These are phyloP conservation scores for Rhogogaster chlorosoma DNA, from an alignment of 2,888 invertebrate species.

Conservation along the genomic window DNA sequence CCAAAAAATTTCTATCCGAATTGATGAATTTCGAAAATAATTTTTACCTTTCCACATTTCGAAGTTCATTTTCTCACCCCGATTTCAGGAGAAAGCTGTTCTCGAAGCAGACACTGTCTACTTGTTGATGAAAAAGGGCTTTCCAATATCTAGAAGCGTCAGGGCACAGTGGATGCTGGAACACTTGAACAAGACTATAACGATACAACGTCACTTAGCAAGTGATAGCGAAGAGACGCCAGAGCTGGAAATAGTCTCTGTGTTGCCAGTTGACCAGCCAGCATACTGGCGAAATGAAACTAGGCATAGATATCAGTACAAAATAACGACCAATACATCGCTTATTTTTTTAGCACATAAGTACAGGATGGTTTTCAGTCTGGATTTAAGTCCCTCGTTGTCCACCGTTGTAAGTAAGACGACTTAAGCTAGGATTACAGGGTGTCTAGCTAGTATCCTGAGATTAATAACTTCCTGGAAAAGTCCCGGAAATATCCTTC, in stretches of 20 bases:
- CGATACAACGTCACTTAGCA: constrained; percentile 74
- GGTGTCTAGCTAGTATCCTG: too few species aligned
- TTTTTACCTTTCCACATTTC: neutral
- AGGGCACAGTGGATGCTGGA: constrained; percentile 88
- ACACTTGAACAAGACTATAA: constrained; percentile 82
- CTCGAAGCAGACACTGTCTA: constrained; percentile 84
- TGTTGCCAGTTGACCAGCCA: constrained; percentile 80
- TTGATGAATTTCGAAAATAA: neutral
- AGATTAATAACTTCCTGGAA: too few species aligned
- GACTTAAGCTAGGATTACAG: neutral
- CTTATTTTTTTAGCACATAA: constrained; percentile 85
- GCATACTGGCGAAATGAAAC: constrained; percentile 78
- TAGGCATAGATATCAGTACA: constrained; percentile 78
- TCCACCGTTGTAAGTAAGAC: constrained; percentile 83
- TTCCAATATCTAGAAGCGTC: constrained; percentile 86
- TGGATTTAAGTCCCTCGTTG: constrained; percentile 89
- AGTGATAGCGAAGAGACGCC: constrained; percentile 76
- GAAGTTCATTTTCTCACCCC: constrained; percentile 37
- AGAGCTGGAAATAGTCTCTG: constrained; percentile 84
- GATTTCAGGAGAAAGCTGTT: constrained; percentile 71
- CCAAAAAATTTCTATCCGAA: too few species aligned
- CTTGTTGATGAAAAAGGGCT: constrained; percentile 84
- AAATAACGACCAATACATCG: constrained; percentile 80
- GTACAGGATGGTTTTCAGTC: constrained; percentile 87
- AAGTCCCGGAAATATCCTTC: too few species aligned